phyloP scores from a whole-genome alignment of 2,113 vertebrate genomes.

The Conger conger region DNA sequence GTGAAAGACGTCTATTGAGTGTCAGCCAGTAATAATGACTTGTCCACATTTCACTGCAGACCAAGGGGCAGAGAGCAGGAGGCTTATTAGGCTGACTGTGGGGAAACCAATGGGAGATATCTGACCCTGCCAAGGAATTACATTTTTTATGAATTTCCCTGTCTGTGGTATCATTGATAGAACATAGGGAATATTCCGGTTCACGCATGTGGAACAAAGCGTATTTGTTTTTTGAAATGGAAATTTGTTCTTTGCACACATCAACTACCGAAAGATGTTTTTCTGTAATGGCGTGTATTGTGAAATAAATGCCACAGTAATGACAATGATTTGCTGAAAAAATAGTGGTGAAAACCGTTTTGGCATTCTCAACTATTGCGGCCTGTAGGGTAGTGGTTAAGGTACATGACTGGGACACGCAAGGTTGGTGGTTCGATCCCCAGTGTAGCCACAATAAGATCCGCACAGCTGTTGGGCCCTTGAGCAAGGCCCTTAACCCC shows the following conservation, averaged over 20 bases:
- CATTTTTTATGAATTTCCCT: neutral
- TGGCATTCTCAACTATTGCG: neutral
- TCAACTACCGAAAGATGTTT: neutral
- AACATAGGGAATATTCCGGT: neutral
- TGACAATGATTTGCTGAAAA: neutral
- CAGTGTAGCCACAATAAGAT: too few species aligned
- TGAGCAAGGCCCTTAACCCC: too few species aligned
- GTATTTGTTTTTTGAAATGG: neutral
- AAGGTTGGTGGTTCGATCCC: too few species aligned
- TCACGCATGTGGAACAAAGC: neutral
- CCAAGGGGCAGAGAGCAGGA: neutral
- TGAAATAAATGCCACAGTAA: neutral
- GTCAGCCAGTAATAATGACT: neutral
- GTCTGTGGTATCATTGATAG: neutral
- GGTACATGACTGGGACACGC: too few species aligned
- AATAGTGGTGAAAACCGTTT: neutral
- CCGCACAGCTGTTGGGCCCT: too few species aligned
- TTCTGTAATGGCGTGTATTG: neutral
- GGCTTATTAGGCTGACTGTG: neutral
- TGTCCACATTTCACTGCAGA: constrained; percentile 5
- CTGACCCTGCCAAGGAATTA: neutral
- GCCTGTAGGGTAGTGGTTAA: too few species aligned
- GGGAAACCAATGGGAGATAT: neutral
- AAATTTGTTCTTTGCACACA: constrained; percentile 1
- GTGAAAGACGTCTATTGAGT: neutral